Percentiles rank a stretch among this genome's conserved stretches.
These are phyloP conservation scores for Oligia strigilis DNA, from an alignment of 2,888 invertebrate species.

Conservation along the genomic window DNA sequence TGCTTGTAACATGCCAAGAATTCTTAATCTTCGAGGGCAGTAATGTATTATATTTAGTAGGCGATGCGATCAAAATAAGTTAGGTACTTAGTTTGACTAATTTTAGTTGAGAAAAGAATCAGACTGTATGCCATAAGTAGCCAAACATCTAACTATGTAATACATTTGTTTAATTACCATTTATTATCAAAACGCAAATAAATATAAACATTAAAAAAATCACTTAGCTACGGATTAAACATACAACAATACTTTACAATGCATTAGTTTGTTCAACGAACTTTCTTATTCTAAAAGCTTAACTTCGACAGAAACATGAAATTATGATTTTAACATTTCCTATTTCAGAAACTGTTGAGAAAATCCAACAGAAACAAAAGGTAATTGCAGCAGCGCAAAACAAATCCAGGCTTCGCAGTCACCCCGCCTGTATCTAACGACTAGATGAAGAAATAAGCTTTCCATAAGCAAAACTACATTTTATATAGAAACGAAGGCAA, in stretches of 20 bases:
- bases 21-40: not conserved
- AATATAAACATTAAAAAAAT: not conserved
- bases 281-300: slow-evolving; percentile 39
- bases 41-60: not conserved
- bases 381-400: slow-evolving; percentile 73
- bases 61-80: not conserved
- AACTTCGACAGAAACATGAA: slow-evolving; percentile 51
- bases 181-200: not conserved
- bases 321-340: slow-evolving; percentile 63
- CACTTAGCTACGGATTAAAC: slow-evolving; percentile 1
- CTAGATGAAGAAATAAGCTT: slow-evolving; percentile 75
- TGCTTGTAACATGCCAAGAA: not conserved
- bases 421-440: slow-evolving; percentile 68
- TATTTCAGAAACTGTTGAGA: slow-evolving; percentile 63
- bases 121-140: not conserved
- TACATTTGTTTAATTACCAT: not conserved
- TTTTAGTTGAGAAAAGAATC: not conserved
- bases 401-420: slow-evolving; percentile 74
- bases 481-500: slow-evolving; percentile 57
- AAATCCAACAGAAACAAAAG: slow-evolving; percentile 73
- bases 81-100: not conserved
- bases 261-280: slow-evolving; percentile 18
- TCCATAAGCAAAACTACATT: slow-evolving; percentile 67
- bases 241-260: slow-evolving; percentile 7
- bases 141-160: too few relatives aligned